Evolutionary conservation across 2,113 vertebrate species (phyloP).

Genomic region (Felis catus): F.catus_Fca126_mat1.0 CM031419.1:59624001-59624500

Average conservation of each 20-base stretch:
- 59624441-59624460: background rate
- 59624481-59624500: background rate
- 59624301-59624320: background rate
- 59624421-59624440: background rate
- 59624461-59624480: background rate
- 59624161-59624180: background rate
- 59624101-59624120: background rate
- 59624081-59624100: background rate
- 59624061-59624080: background rate
- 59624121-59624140: background rate
- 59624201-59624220: background rate
- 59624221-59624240: background rate
- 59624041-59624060: background rate
- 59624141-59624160: background rate
- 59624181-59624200: background rate
- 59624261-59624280: background rate
- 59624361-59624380: background rate
- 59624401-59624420: background rate
- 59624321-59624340: background rate
- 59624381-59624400: background rate
- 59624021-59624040: background rate
- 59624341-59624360: background rate
- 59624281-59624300: background rate
- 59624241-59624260: background rate
- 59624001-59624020: background rate